A percentile compares a stretch with the other conserved stretches of the same genome.
These are phyloP conservation scores for Bungarus multicinctus DNA, from an alignment of 2,113 vertebrate species.

Conservation along the genomic window DNA sequence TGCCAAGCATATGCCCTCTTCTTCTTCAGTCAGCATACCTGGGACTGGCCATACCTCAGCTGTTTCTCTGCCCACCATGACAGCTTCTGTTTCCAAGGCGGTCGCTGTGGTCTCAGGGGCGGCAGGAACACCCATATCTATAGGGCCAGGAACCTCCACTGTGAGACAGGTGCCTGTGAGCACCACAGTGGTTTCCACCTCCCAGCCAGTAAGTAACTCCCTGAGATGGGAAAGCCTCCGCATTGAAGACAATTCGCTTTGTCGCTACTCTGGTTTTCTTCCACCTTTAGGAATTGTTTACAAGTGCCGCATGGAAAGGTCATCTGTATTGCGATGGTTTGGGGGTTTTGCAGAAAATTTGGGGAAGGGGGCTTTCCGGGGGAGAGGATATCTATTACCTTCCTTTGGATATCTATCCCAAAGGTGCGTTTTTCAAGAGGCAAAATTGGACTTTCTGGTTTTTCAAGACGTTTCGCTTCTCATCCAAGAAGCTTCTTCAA, in stretches of 20 bases:
- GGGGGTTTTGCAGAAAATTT: not conserved
- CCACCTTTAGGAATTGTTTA: not conserved
- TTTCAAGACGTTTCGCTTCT: too few relatives aligned
- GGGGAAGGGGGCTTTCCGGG: not conserved
- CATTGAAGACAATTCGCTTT: not conserved
- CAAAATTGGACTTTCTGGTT: too few relatives aligned
- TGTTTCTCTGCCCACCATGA: slow-evolving; percentile 79
- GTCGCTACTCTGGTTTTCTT: not conserved
- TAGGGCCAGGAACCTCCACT: slow-evolving; percentile 79
- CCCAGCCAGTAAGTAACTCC: slow-evolving; percentile 82
- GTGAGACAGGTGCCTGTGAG: slow-evolving; percentile 89
- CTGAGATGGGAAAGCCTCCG: not conserved
- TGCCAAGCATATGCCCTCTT: slow-evolving; percentile 73
- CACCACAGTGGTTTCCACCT: slow-evolving; percentile 82
- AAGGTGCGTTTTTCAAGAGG: too few relatives aligned
- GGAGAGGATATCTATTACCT: not conserved
- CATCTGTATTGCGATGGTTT: not conserved
- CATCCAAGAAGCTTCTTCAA: too few relatives aligned
- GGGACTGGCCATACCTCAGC: slow-evolving; percentile 75
- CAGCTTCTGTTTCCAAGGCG: slow-evolving; percentile 78
- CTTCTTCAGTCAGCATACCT: slow-evolving; percentile 57
- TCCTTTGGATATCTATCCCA: not conserved
- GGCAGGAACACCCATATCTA: slow-evolving; percentile 76
- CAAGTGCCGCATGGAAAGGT: not conserved
- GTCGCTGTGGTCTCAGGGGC: slow-evolving; percentile 77